Percentiles rank a stretch among this genome's conserved stretches.
Conservation (phyloP, 2,113 vertebrate genomes). For the Tachuris rubrigastra region DNA sequence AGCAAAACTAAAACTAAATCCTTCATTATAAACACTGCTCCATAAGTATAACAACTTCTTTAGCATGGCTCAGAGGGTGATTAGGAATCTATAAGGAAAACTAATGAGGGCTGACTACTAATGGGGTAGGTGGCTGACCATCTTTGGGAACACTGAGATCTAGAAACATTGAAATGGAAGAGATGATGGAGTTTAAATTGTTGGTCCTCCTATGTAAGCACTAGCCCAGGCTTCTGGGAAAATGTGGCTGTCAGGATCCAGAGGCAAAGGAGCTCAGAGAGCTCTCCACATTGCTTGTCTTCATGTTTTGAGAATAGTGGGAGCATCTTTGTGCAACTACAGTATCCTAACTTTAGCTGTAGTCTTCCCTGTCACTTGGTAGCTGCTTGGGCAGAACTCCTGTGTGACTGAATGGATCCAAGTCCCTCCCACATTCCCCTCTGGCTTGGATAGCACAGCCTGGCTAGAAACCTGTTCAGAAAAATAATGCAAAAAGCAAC, state of each 20-base stretch:
- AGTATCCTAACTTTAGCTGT: neutral
- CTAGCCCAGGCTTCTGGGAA: neutral
- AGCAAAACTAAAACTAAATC: neutral
- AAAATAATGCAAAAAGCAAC: neutral
- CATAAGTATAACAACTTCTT: neutral
- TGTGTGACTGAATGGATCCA: neutral
- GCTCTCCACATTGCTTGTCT: fast-evolving
- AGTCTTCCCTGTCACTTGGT: fast-evolving
- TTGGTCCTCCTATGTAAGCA: fast-evolving
- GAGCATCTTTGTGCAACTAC: neutral
- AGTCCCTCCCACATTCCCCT: neutral
- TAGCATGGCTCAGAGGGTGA: neutral
- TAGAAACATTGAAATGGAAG: neutral
- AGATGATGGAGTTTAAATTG: neutral
- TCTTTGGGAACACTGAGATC: neutral
- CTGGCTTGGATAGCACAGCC: neutral
- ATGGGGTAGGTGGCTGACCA: neutral
- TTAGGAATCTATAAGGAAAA: neutral
- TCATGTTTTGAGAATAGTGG: neutral
- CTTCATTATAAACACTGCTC: neutral
- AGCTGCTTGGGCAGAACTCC: neutral
- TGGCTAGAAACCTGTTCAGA: neutral
- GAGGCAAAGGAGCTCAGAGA: neutral
- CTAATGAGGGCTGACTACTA: neutral
- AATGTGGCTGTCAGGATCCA: neutral